phyloP scores from a whole-genome alignment of 2,113 vertebrate genomes.

The Pampusana beccarii region DNA sequence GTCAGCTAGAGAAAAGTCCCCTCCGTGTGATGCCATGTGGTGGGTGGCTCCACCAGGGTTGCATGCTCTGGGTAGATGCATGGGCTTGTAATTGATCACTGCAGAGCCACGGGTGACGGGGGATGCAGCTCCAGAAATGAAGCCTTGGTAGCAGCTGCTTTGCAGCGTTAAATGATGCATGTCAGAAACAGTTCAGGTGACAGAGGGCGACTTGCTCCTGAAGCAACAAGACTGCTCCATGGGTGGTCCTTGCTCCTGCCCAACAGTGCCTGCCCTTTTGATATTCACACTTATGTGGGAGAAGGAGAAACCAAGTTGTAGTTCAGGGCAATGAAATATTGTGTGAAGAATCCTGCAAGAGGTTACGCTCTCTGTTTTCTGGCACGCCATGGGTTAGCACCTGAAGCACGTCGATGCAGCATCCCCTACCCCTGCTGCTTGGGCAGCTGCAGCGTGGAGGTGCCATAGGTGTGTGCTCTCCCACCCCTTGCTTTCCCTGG shows the following conservation, averaged over 20 bases:
- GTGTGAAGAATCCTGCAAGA: neutral
- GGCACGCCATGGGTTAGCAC: neutral
- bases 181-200: neutral
- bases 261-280: neutral
- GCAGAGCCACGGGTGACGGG: neutral
- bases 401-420: neutral
- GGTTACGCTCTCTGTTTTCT: neutral
- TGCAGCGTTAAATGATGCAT: neutral
- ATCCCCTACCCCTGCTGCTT: neutral
- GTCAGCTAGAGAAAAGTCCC: neutral
- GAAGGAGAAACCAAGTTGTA: neutral
- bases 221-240: neutral
- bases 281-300: neutral
- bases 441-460: neutral
- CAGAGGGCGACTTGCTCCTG: neutral
- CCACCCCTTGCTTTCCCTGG: neutral
- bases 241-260: neutral
- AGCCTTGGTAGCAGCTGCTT: neutral
- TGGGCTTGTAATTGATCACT: neutral
- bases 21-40: fast-evolving
- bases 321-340: neutral
- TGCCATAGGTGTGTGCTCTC: neutral
- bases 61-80: neutral
- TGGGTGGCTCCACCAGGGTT: neutral
- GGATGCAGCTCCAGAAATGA: neutral